Evolutionary conservation across 2,888 invertebrate species (phyloP), one percentile per base, ranked within the genome.

Genomic region (Euclidia mi): DNA sequence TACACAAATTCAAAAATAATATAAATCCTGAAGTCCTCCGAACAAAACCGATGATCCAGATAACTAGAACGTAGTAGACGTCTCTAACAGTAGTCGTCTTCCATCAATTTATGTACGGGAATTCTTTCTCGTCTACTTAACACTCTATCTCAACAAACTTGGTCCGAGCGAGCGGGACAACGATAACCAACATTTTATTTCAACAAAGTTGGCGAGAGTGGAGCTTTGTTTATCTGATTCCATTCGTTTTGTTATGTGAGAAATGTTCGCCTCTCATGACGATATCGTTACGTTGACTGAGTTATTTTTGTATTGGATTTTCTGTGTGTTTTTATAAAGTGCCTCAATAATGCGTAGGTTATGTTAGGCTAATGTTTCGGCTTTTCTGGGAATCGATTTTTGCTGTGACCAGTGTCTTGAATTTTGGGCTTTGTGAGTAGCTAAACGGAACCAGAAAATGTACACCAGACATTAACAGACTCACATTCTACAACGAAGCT

Each of bases 101-200:
- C 62, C 67, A 72, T 70, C 64, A 60, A 67, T 71, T 38, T 60
- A 62, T 62, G 50, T 6, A 10, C 15, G 14, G 28, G 48, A 56
- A 70, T 61, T 73, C 71, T 20, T 60, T 57, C 11, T n/a, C n/a
- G n/a, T 25, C 7, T 31, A 12, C 34, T 14, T 18, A 20, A 48
- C 49, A 17, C 43, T 62, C 51, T 51, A 41, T 42, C 35, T 32
- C 31, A 43, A 28, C 31, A 47, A 51, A 50, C 34, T 38, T 42
- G 20, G 12, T 25, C 15, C n/a, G 31, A 25, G 10, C 15, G 25
- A 55, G 37, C 6, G 9, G 11, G 55, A 40, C 9, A n/a, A 6
- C 29, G 2, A 42, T 18, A 42, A n/a, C 11, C 15, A 35, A 17
- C 20, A 31, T 42, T 49, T 43, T 43, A 42, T 35, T 43, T 29